phyloP scores from a whole-genome alignment of 2,113 vertebrate genomes.

The Hymenochirus boettgeri region DNA sequence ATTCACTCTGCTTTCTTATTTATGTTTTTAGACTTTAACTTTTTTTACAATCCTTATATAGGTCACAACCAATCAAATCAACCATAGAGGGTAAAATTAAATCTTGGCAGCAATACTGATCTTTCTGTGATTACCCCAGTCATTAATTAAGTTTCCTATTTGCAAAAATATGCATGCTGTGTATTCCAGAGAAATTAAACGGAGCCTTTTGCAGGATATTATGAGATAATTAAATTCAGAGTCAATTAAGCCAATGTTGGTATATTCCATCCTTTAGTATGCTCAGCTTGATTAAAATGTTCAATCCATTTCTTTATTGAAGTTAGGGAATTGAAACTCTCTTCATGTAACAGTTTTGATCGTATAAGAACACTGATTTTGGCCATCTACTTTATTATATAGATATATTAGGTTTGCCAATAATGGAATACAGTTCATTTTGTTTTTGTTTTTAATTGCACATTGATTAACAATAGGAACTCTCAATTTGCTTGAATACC shows the following conservation, averaged over 20 bases:
- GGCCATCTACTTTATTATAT: background rate
- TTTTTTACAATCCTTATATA: background rate
- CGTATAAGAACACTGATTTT: too few relatives aligned
- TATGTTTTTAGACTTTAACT: too few relatives aligned
- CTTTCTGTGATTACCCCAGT: conserved; percentile 9
- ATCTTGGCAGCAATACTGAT: background rate
- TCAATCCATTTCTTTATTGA: background rate
- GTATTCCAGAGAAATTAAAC: conserved; percentile 6
- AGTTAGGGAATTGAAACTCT: background rate
- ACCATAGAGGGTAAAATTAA: background rate
- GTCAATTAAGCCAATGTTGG: conserved; percentile 7
- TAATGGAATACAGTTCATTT: background rate
- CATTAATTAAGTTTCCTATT: conserved; percentile 9
- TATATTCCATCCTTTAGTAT: conserved; percentile 1
- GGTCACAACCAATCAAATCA: conserved; percentile 5
- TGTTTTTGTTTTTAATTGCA: background rate
- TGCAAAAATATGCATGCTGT: conserved; percentile 3
- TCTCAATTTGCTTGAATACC: too few relatives aligned
- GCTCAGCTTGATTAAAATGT: conserved; percentile 13
- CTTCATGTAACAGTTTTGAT: background rate
- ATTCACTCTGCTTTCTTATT: too few relatives aligned
- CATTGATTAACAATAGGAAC: background rate
- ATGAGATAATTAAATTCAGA: conserved; percentile 16
- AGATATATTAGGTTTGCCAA: background rate
- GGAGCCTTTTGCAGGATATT: background rate